Evolutionary conservation across 64 coral and sea anemone species (phyloP), one percentile per base, ranked within the genome.

Genomic region (Trachythela sp.): DNA sequence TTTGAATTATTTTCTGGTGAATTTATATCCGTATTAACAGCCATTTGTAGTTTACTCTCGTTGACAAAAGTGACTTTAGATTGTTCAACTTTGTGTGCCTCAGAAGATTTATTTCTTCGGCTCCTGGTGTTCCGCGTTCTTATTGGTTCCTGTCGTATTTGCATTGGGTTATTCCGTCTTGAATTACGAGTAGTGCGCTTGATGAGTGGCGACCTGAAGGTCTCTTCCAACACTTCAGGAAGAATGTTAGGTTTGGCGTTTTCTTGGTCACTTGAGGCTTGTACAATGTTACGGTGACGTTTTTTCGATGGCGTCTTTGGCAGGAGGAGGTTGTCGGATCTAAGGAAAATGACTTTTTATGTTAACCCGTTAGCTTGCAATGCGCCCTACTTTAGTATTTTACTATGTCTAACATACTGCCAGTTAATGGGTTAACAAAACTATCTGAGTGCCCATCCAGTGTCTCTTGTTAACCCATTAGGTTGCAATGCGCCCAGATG

Each of bases 261-360:
- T n/a, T 64, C 56, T 64, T 64, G 13, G 56, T 4, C 26, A 64
- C 5, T 20, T 26, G 18, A n/a, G 54, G 4, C 24, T 58, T 13
- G 24, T 2, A 2, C 15, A 58, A 58, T 2, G 7, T 58, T 58
- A 22, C 75, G 26, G 14, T 30, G 11, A 80, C 14, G 31, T 35
- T 80, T 80, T 22, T 80, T 80, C 2, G 75, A 35, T 35, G 75
- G 75, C 14, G 75, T 80, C 20, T 80, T 80, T 34, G 75, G 75
- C 15, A 80, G 20, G 0, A 80, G 34, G 20, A 37, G 75, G 30
- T 35, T 80, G 20, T 80, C 75, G 15, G 75, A 80, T 40, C 75
- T 80, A 22, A 80, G 30, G 26, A 27, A 64, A 64, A 64, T 24
- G 49, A 52, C 1, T n/a, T n/a, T n/a, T n/a, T n/a, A n/a, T n/a